phyloP scores from a whole-genome alignment of 1,140 invertebrate species.

The Eubasilissa regina region DNA sequence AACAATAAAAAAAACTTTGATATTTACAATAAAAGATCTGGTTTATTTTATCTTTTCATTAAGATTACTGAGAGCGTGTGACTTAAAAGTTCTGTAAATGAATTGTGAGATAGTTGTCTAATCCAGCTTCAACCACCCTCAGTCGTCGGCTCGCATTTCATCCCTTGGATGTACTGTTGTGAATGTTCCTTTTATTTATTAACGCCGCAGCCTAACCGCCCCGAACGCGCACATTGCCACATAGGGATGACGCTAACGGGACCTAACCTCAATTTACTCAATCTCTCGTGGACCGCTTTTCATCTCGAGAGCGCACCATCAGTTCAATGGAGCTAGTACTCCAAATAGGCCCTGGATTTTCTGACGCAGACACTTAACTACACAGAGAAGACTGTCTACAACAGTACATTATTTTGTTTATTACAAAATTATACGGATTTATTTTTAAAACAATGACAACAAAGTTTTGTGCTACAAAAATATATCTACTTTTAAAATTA shows the following conservation, averaged over 20 bases:
- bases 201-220: neutral
- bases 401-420: too few relatives aligned
- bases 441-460: too few relatives aligned
- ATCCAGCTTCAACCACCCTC: slow-evolving; percentile 5
- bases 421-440: too few relatives aligned
- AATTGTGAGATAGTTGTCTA: neutral
- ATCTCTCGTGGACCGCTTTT: slow-evolving; percentile 1
- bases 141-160: neutral
- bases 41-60: too few relatives aligned
- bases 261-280: slow-evolving; percentile 20
- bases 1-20: too few relatives aligned
- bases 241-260: slow-evolving; percentile 10
- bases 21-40: too few relatives aligned
- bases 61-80: too few relatives aligned
- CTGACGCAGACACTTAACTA: neutral
- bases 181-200: slow-evolving; percentile 19
- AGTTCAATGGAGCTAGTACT: slow-evolving; percentile 2
- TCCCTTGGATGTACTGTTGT: slow-evolving; percentile 5
- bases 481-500: too few relatives aligned
- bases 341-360: slow-evolving; percentile 1
- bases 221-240: neutral
- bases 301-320: neutral
- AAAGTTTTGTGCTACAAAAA: too few relatives aligned
- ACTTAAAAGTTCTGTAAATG: neutral
- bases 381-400: too few relatives aligned